Evolutionary conservation across 2,888 invertebrate species (phyloP), one percentile per base, ranked within the genome.

Genomic region (Exocentrus adspersus): DNA sequence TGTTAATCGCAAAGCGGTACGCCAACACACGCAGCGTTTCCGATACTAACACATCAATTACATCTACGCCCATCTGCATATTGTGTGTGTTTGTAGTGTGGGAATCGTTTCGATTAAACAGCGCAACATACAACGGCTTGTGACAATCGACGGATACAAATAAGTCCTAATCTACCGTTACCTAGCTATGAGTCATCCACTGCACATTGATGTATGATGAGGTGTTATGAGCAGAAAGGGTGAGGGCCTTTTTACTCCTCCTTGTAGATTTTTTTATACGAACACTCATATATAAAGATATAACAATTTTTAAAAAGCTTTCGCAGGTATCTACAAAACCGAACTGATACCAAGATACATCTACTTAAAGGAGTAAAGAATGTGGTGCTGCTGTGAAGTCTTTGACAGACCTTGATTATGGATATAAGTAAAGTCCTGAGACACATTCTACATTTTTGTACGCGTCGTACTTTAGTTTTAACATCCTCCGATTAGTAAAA

Each of bases 31-130:
- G 24, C 3, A 24, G 7, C 16, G 19, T 43, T 6, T 43, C 19
- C 19, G 10, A n/a, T 43, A 12, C 43, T 20, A 20, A 20, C 20
- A 17, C 30, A 37, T 19, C 16, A 12, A n/a, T n/a, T 32, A 17
- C 51, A 37, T 37, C 37, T 37, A 37, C 16, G 19, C 30, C 48
- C 24, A 32, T 51, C 30, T 42, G 51, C 19, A 45, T 56, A 20
- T 57, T 46, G 57, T 57, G 46, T 46, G 45, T n/a, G n/a, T n/a
- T n/a, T n/a, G n/a, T n/a, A n/a, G 41, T 30, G 9, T 53, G 43
- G 41, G 37, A 50, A 20, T 48, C 46, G 73, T 75, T 76, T 76
- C 76, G 65, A 71, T 74, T 74, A 76, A 75, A 76, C 76, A 76
- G 76, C 76, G 75, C 76, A 76, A 75, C 75, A 70, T 64, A 63